phyloP scores from a whole-genome alignment of 2,797 vertebrate genomes.

The Knipowitschia caucasica region DNA sequence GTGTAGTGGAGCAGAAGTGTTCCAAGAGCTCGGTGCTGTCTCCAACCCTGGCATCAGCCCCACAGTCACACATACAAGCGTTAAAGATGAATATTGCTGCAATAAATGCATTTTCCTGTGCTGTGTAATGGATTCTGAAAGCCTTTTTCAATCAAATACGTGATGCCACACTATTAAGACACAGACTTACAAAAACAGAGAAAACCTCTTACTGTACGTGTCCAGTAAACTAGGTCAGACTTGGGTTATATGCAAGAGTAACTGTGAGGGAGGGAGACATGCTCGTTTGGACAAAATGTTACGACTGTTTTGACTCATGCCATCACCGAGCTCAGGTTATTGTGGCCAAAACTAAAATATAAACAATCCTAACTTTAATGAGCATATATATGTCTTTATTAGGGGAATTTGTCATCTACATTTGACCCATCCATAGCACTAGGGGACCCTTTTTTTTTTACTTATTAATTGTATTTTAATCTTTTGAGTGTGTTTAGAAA shows the following conservation, averaged over 20 bases:
- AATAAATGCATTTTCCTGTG: slow-evolving; percentile 29
- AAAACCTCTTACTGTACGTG: slow-evolving; percentile 74
- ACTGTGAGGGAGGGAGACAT: slow-evolving; percentile 52
- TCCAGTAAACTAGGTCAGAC: slow-evolving; percentile 77
- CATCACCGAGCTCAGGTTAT: too few species aligned
- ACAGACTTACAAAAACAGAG: slow-evolving; percentile 66
- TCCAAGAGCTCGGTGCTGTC: slow-evolving; percentile 58
- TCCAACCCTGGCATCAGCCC: slow-evolving; percentile 59
- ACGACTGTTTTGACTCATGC: too few species aligned
- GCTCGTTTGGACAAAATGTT: slow-evolving; percentile 26
- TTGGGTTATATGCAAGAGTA: slow-evolving; percentile 78
- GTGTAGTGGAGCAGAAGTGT: slow-evolving; percentile 59
- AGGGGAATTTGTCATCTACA: too few species aligned
- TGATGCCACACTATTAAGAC: slow-evolving; percentile 34
- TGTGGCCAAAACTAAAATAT: too few species aligned
- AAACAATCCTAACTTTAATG: too few species aligned
- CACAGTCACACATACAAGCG: slow-evolving; percentile 21
- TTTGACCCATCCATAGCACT: too few species aligned
- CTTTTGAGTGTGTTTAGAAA: too few species aligned
- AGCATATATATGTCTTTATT: too few species aligned
- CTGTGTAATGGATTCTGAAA: slow-evolving; percentile 25
- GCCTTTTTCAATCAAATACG: slow-evolving; percentile 45
- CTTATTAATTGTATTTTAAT: too few species aligned
- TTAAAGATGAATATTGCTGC: slow-evolving; percentile 42
- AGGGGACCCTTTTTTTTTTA: too few species aligned